Percentiles rank a stretch among this genome's conserved stretches.
Evolutionary conservation across 2,888 invertebrate genomes (phyloP).

Genomic region (Lepidocyrtoides sp.): DNA sequence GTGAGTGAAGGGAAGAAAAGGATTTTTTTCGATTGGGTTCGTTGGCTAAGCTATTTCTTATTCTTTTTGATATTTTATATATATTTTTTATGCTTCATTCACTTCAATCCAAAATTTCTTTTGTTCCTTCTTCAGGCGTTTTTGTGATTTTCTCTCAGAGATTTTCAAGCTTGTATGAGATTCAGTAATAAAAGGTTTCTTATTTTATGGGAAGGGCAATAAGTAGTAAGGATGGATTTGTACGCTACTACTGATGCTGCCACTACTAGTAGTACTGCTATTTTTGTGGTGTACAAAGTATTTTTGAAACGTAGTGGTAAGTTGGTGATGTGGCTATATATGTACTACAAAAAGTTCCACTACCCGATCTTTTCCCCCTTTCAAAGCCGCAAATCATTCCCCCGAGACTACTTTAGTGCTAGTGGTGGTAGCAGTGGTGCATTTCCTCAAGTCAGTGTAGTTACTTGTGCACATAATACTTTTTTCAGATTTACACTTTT

Average conservation of each 20-base stretch:
- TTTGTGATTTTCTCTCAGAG: not conserved
- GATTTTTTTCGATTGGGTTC: slow-evolving; percentile 34
- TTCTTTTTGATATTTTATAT: slow-evolving; percentile 7
- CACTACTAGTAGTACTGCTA: too few species aligned
- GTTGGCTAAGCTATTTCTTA: not conserved
- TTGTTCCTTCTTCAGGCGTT: not conserved
- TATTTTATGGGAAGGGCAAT: slow-evolving; percentile 1
- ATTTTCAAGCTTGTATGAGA: not conserved
- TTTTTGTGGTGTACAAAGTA: not conserved
- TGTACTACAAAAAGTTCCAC: slow-evolving; percentile 2
- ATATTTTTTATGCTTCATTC: slow-evolving; percentile 32
- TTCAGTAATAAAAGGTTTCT: not conserved
- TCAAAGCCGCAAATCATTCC: slow-evolving; percentile 73
- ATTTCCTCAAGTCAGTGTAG: slow-evolving; percentile 64
- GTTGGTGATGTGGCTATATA: not conserved
- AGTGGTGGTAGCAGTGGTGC: slow-evolving; percentile 37
- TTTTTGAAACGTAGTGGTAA: slow-evolving; percentile 11
- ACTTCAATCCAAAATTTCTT: slow-evolving; percentile 26
- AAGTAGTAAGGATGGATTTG: not conserved
- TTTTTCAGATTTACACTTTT: slow-evolving; percentile 25
- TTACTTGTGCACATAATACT: slow-evolving; percentile 17
- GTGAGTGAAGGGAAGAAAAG: slow-evolving; percentile 42
- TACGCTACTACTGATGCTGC: too few species aligned
- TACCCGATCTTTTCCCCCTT: slow-evolving; percentile 55
- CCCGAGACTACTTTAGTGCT: slow-evolving; percentile 66